Evolutionary conservation across 2,888 invertebrate species (phyloP).

Genomic region (Aricia artaxerxes): DNA sequence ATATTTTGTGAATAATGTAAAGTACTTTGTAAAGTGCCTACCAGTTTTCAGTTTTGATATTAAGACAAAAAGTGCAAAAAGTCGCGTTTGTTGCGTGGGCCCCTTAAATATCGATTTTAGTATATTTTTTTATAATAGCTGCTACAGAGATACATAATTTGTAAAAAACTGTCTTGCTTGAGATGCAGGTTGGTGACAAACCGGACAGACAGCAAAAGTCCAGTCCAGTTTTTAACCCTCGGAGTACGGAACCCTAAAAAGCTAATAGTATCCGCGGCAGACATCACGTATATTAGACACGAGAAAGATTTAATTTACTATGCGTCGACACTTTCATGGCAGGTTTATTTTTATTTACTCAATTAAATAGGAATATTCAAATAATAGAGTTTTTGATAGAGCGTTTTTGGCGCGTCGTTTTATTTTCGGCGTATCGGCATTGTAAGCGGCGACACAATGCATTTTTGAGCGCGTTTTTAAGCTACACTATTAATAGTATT

Average conservation of each 20-base stretch:
- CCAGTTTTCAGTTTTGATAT: no score
- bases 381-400: neutral
- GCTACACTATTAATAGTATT: neutral
- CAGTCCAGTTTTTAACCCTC: no score
- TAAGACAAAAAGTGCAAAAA: no score
- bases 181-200: no score
- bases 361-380: neutral
- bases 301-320: neutral
- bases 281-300: conserved; percentile 21
- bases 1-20: no score
- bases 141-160: no score
- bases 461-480: neutral
- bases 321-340: neutral
- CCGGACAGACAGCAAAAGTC: no score
- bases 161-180: no score
- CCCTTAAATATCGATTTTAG: no score
- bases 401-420: neutral
- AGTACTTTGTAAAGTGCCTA: no score
- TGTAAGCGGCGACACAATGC: neutral
- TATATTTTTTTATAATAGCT: no score
- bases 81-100: no score
- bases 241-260: neutral
- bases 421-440: neutral
- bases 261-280: neutral
- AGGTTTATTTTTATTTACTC: conserved; percentile 24